Evolutionary conservation across 1,140 invertebrate species (phyloP), one percentile per base, ranked within the genome.

Genomic region (Ephestia elutella): DNA sequence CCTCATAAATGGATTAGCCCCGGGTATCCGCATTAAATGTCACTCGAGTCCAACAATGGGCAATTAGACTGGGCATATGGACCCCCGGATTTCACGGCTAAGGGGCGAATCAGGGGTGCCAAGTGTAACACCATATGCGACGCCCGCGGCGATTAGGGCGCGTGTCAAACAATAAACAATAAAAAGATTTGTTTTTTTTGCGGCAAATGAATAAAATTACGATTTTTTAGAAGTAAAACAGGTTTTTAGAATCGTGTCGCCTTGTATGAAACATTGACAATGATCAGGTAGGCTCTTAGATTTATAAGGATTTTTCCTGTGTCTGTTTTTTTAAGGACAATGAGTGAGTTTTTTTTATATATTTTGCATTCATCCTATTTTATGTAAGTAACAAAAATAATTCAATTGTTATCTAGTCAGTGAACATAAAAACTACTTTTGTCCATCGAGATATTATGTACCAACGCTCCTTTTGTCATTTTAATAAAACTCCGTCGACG

Each of bases 101-200:
- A 64, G 60, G 61, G 53, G 62, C 19, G 59, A 67, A 57, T 55
- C 57, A 65, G 59, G 57, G 64, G 50, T 63, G 67, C 71, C 66
- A 71, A 71, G 73, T 76, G 69, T 66, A 49, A 59, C 51, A 69
- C 58, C 71, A 77, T 75, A 77, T 77, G 72, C 58, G 68, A 60
- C 61, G 25, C 44, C 44, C 56, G 56, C 56, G 53, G 15, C 50
- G 50, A 13, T 30, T 55, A 25, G 54, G 54, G 57, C 38, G 38
- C 38, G 38, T 44, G 38, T 44, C 38, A 44, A 15, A 44, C 38
- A 17, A 44, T 44, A 44, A 44, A 44, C 13, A 44, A 15, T 44
- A 17, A 44, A 15, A 15, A 44, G 38, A 44, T 44, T 44, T 44
- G n/a, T 15, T 44, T 44, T 44, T 44, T 44, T 44, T 44, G 0